phyloP scores from a whole-genome alignment of 2,888 invertebrate genomes.

The Dastarcus helophoroides region DNA sequence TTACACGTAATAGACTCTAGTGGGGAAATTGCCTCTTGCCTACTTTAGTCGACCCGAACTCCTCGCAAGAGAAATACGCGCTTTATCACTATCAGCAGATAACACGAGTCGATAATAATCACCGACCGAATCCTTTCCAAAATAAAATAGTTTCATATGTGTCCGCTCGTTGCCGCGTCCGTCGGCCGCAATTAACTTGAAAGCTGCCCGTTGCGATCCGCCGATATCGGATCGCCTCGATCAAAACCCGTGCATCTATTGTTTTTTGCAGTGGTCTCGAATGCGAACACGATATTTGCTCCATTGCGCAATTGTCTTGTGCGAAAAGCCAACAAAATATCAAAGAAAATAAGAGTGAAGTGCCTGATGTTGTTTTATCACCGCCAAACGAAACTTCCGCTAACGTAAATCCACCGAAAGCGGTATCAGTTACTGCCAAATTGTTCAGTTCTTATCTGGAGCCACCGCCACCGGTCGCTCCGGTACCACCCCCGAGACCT shows the following conservation, averaged over 20 bases:
- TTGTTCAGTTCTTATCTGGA: slow-evolving; percentile 22
- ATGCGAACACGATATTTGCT: slow-evolving; percentile 66
- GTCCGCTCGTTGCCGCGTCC: too few relatives aligned
- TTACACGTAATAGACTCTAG: too few relatives aligned
- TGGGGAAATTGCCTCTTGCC: too few relatives aligned
- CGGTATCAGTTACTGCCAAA: slow-evolving; percentile 31
- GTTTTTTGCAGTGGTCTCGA: slow-evolving; percentile 58
- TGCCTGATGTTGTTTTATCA: slow-evolving; percentile 9
- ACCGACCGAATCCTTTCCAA: too few relatives aligned
- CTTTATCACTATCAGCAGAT: too few relatives aligned
- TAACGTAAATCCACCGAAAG: slow-evolving; percentile 6
- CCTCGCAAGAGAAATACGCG: too few relatives aligned
- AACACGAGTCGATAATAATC: too few relatives aligned
- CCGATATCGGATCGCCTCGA: neutral
- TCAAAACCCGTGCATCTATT: neutral
- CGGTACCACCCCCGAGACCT: slow-evolving; percentile 33
- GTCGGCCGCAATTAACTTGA: too few relatives aligned
- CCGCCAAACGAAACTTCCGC: slow-evolving; percentile 3
- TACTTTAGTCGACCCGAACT: too few relatives aligned
- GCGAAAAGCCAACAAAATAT: slow-evolving; percentile 20
- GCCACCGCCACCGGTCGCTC: slow-evolving; percentile 12
- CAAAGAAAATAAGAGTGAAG: slow-evolving; percentile 8
- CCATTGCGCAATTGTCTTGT: slow-evolving; percentile 46
- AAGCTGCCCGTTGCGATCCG: neutral
- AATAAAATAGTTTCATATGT: too few relatives aligned